These are phyloP conservation scores for Gymnoscopelus braueri DNA, from an alignment of 2,797 vertebrate species.

Conservation along the genomic window DNA sequence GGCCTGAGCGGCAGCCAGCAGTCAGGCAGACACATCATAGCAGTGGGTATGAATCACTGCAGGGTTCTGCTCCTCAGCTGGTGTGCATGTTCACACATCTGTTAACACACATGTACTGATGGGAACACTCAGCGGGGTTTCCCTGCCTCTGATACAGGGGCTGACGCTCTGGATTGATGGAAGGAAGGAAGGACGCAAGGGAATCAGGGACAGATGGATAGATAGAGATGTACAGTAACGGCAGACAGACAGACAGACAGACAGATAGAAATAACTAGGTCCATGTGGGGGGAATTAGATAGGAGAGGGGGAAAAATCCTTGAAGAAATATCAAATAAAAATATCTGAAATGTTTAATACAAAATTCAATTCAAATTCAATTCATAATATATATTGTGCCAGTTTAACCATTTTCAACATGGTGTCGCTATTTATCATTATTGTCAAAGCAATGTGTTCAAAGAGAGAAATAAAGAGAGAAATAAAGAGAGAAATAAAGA, in stretches of 20 bases:
- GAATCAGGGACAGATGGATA: neutral
- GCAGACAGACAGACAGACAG: neutral
- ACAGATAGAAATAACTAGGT: too few relatives aligned
- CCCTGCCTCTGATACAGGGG: slow-evolving; percentile 1
- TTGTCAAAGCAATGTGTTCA: neutral
- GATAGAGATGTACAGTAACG: neutral
- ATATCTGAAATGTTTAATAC: too few relatives aligned
- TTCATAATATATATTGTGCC: too few relatives aligned
- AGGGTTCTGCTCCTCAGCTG: slow-evolving; percentile 8
- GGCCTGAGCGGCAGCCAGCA: neutral
- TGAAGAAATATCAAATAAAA: too few relatives aligned
- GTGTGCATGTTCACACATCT: neutral
- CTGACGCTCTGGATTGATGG: neutral
- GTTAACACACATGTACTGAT: slow-evolving; percentile 14
- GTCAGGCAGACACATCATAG: neutral
- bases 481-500: too few relatives aligned
- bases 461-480: too few relatives aligned
- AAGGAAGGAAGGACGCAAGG: too few relatives aligned
- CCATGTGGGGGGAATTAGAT: too few relatives aligned
- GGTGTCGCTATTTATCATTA: neutral
- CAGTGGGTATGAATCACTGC: neutral
- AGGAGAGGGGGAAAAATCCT: too few relatives aligned
- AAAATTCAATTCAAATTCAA: too few relatives aligned
- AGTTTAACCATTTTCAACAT: too few relatives aligned
- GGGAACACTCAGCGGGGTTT: neutral